Conservation (phyloP, 2,888 invertebrate species). For the Neuroscelio doddi region DNA sequence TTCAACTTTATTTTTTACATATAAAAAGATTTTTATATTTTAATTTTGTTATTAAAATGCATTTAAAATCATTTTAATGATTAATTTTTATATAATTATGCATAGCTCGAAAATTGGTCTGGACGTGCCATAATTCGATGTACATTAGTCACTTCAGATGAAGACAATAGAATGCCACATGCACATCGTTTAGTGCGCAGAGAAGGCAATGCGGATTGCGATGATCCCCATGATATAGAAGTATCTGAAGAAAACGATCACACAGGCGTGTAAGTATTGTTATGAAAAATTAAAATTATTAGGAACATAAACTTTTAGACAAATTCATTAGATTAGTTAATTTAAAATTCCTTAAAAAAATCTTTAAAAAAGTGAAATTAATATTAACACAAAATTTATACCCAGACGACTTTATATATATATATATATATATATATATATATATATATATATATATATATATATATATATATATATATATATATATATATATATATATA, state of each 20-base stretch:
- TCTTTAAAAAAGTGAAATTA: too few species aligned
- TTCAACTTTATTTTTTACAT: constrained; percentile 2
- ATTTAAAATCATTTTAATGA: too few species aligned
- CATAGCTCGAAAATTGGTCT: constrained; percentile 74
- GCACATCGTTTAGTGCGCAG: constrained; percentile 82
- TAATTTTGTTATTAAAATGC: too few species aligned
- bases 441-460: too few species aligned
- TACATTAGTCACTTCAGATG: constrained; percentile 79
- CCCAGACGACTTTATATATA: too few species aligned
- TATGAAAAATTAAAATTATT: constrained; percentile 8
- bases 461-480: too few species aligned
- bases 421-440: too few species aligned
- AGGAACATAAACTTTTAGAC: too few species aligned
- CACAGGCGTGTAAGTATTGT: constrained; percentile 76
- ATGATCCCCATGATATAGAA: constrained; percentile 79
- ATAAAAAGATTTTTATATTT: not conserved
- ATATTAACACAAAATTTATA: too few species aligned
- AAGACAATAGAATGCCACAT: constrained; percentile 75
- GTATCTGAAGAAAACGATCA: constrained; percentile 77
- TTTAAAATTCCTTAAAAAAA: too few species aligned
- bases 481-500: too few species aligned
- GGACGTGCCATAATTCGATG: constrained; percentile 80
- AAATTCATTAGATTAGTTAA: too few species aligned
- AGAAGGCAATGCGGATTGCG: constrained; percentile 77
- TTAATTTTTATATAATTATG: constrained; percentile 31